These are phyloP conservation scores for Entomyzon cyanotis DNA, from an alignment of 2,113 vertebrate genomes.

Conservation along the genomic window DNA sequence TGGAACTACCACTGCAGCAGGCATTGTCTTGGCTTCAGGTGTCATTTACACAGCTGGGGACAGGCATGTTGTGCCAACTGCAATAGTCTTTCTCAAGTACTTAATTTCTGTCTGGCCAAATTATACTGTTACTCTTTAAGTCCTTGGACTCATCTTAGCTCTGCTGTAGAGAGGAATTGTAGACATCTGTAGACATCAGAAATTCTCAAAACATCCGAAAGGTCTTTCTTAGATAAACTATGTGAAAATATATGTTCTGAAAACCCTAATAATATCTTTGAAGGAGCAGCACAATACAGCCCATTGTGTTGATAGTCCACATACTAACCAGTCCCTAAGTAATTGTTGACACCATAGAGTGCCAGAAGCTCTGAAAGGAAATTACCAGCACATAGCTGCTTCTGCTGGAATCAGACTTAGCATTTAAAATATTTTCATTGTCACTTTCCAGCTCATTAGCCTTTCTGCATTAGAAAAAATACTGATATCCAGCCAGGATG, in stretches of 20 bases:
- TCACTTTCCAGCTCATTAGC: conserved; percentile 40
- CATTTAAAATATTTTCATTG: conserved; percentile 15
- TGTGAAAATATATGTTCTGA: not conserved
- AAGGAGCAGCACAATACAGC: not conserved
- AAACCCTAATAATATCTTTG: not conserved
- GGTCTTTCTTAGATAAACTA: not conserved
- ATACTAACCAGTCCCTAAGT: not conserved
- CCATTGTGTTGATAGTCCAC: not conserved
- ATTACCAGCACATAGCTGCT: not conserved
- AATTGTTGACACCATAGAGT: not conserved
- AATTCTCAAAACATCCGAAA: not conserved
- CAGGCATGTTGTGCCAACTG: not conserved
- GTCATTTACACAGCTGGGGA: not conserved
- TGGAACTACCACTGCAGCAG: not conserved
- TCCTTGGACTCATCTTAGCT: not conserved
- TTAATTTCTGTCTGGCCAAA: not conserved
- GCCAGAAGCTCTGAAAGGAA: not conserved
- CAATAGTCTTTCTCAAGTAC: not conserved
- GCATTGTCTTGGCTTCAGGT: not conserved
- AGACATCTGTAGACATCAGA: not conserved
- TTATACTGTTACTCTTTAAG: not conserved
- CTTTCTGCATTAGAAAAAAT: conserved; percentile 37
- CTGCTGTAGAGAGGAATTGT: not conserved
- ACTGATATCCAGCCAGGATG: conserved; percentile 49
- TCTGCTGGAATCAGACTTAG: conserved; percentile 16